Conservation (phyloP, 2,113 vertebrate genomes). For the Turnix velox region DNA sequence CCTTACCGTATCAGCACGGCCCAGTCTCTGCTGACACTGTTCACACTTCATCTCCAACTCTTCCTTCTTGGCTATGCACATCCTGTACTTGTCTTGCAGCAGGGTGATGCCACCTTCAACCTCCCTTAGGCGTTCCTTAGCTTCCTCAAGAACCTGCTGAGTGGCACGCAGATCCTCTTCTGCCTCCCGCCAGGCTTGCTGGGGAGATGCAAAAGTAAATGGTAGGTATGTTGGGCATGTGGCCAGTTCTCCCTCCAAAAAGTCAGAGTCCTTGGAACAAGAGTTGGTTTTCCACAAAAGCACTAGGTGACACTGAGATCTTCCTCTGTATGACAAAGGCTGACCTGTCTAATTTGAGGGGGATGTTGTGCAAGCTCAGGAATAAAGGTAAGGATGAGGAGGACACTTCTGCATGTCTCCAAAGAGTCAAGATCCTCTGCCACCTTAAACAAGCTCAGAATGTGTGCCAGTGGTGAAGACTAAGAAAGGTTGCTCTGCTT, state of each 20-base stretch:
- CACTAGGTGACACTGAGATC: background rate
- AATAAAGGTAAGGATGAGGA: background rate
- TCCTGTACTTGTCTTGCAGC: conserved; percentile 82
- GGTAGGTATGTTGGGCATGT: background rate
- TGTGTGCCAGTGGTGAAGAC: background rate
- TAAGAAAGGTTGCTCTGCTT: background rate
- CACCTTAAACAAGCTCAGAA: background rate
- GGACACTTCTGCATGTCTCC: background rate
- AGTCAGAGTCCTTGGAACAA: background rate
- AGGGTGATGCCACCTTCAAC: conserved; percentile 79
- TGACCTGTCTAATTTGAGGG: background rate
- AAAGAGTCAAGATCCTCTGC: background rate
- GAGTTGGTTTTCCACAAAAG: background rate
- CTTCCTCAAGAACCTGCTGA: conserved; percentile 79
- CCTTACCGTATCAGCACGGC: conserved; percentile 79
- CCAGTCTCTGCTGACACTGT: conserved; percentile 80
- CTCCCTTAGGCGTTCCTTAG: conserved; percentile 73
- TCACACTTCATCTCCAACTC: conserved; percentile 85
- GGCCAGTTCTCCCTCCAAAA: background rate
- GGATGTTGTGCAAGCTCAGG: background rate
- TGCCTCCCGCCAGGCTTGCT: conserved; percentile 83
- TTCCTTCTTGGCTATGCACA: conserved; percentile 83
- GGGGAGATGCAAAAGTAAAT: background rate
- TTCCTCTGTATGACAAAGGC: background rate
- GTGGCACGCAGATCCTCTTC: conserved; percentile 83